Evolutionary conservation across 2,797 vertebrate species (phyloP), one percentile per base, ranked within the genome.

Genomic region (Brachymystax lenok): DNA sequence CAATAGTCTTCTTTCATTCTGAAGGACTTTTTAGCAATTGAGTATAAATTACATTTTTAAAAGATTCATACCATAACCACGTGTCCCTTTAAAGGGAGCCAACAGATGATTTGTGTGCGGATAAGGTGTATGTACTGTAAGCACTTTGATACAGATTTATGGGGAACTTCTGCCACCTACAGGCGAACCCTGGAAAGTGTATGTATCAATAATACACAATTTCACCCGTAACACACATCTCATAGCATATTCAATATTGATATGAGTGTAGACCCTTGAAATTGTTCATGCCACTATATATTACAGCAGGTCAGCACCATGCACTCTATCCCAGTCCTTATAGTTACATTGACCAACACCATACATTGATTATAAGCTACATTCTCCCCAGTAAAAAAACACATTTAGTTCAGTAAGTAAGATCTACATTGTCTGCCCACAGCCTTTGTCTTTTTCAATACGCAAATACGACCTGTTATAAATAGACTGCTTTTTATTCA

Each of bases 151-250:
- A 52, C 4, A 71, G 68, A 89, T 91, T 79, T 83, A 66, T 86
- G 82, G 88, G 87, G 80, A 87, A 87, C 89, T 92, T 82, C 85
- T 91, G 91, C 92, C 93, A 88, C 90, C 93, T 93, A 81, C 80
- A 90, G 94, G 88, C 77, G 17, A 72, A 79, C 17, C 30, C 24
- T 17, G 52, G 28, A 67, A 85, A 79, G 52, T 13, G 6, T 35
- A 54, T 24, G 16, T 54, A 63, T 63, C 40, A 59, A 21, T 70
- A 16, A n/a, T 52, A 59, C 66, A 73, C 35, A n/a, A 4, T 17
- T 64, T 27, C 63, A 13, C 21, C 21, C n/a, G 59, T 13, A 21
- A 61, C 16, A 61, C n/a, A 61, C 59, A 24, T 63, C 59, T 27
- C 59, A 63, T 27, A 63, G 59, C 59, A 2, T 63, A 10, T 24